These are phyloP conservation scores for Cyprinodon brontotheroides DNA, from an alignment of 2,113 vertebrate genomes.

Conservation along the genomic window DNA sequence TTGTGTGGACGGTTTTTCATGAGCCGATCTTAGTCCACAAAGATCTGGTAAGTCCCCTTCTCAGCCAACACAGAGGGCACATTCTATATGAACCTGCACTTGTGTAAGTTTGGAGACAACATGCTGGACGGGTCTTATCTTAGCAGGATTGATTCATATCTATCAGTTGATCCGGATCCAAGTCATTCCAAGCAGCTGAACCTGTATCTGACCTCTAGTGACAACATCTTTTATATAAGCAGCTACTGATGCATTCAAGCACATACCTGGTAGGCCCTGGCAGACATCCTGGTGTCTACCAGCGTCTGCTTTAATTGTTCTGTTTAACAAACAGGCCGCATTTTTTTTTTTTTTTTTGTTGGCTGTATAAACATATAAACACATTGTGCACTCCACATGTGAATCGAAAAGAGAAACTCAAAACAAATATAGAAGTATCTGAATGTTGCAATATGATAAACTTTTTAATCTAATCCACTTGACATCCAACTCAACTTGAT, in stretches of 20 bases:
- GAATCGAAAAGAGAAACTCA: background rate
- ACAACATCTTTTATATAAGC: background rate
- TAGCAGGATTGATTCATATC: no score
- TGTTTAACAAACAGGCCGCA: background rate
- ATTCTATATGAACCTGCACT: background rate
- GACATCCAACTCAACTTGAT: background rate
- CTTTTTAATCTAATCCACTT: conserved; percentile 18
- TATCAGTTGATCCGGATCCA: background rate
- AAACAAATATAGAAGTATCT: background rate
- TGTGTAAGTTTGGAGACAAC: background rate
- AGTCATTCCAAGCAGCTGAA: background rate
- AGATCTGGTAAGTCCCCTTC: conserved; percentile 47
- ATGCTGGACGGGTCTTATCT: background rate
- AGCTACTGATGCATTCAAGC: background rate
- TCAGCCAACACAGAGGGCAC: background rate
- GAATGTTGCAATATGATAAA: background rate
- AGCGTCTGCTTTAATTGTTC: background rate
- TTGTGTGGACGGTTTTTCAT: conserved; percentile 81
- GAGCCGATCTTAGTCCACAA: conserved; percentile 67
- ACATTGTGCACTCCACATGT: background rate
- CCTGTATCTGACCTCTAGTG: background rate
- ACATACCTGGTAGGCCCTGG: background rate
- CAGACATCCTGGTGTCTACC: conserved; percentile 4
- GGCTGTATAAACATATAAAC: background rate
- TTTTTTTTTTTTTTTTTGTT: conserved; percentile 8